Percentiles rank a stretch among this genome's conserved stretches.
Evolutionary conservation across 2,797 vertebrate species (phyloP).

Genomic region (Falco peregrinus): DNA sequence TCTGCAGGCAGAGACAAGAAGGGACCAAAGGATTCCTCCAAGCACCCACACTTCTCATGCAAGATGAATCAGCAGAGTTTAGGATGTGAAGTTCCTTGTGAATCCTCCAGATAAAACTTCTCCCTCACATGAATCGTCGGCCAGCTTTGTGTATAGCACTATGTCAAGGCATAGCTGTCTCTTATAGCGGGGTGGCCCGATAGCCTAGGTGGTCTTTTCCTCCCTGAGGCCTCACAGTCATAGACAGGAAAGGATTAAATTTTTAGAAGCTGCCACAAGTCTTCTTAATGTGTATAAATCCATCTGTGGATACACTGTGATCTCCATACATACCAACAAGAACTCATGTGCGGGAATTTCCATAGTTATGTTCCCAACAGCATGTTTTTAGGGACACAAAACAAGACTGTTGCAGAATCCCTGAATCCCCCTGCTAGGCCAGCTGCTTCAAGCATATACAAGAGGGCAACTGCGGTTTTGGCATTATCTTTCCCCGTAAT

Average conservation of each 20-base stretch:
- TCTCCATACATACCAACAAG: background rate
- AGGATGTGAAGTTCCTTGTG: background rate
- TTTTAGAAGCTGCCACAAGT: background rate
- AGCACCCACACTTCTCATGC: background rate
- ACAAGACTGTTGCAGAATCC: slow-evolving; percentile 17
- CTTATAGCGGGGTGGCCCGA: background rate
- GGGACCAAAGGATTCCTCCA: background rate
- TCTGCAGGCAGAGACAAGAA: background rate
- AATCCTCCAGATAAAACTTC: background rate
- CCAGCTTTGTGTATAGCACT: background rate
- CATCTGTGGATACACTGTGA: background rate
- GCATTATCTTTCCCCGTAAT: background rate
- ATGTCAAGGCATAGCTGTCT: background rate
- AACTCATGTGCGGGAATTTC: slow-evolving; percentile 6
- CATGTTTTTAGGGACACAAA: background rate
- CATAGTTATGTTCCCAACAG: background rate
- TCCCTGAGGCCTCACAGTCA: background rate
- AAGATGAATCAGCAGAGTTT: background rate
- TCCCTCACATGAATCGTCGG: rapidly evolving
- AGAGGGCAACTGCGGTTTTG: background rate
- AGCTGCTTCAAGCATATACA: background rate
- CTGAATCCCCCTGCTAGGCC: slow-evolving; percentile 24
- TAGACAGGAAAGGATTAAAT: background rate
- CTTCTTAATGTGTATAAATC: background rate
- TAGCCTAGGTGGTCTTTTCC: background rate